phyloP scores from a whole-genome alignment of 2,888 invertebrate genomes.

The Apomyelois bistriatella region DNA sequence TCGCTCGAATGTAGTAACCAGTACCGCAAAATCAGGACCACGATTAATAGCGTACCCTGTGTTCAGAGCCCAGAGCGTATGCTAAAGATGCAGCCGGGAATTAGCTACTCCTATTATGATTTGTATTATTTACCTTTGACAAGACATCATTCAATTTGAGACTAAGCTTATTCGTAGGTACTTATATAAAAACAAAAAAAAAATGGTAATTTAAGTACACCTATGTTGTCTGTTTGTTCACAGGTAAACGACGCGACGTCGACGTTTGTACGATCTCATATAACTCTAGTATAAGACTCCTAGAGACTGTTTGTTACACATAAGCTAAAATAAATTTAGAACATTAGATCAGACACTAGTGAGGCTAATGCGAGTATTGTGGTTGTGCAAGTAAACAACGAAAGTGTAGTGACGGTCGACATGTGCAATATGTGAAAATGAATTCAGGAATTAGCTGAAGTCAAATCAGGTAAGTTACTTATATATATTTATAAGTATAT shows the following conservation, averaged over 20 bases:
- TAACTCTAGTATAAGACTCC: constrained; percentile 54
- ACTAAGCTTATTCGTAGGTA: too few species aligned
- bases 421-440: neutral
- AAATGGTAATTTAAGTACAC: too few species aligned
- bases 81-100: too few species aligned
- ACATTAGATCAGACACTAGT: constrained; percentile 34
- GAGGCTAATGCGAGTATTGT: constrained; percentile 14
- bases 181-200: too few species aligned
- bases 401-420: constrained; percentile 16
- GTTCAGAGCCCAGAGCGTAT: too few species aligned
- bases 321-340: constrained; percentile 43
- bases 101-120: too few species aligned
- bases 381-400: neutral
- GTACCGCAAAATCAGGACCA: too few species aligned
- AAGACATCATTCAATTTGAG: too few species aligned
- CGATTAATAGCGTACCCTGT: too few species aligned
- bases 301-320: constrained; percentile 52
- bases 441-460: neutral
- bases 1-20: too few species aligned
- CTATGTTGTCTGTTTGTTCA: constrained; percentile 30
- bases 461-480: constrained; percentile 7
- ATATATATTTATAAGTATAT: too few species aligned
- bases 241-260: constrained; percentile 46
- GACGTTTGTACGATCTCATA: constrained; percentile 50
- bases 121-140: too few species aligned